phyloP scores from a whole-genome alignment of 2,888 invertebrate genomes.

The Disparrhopalites patrizii region DNA sequence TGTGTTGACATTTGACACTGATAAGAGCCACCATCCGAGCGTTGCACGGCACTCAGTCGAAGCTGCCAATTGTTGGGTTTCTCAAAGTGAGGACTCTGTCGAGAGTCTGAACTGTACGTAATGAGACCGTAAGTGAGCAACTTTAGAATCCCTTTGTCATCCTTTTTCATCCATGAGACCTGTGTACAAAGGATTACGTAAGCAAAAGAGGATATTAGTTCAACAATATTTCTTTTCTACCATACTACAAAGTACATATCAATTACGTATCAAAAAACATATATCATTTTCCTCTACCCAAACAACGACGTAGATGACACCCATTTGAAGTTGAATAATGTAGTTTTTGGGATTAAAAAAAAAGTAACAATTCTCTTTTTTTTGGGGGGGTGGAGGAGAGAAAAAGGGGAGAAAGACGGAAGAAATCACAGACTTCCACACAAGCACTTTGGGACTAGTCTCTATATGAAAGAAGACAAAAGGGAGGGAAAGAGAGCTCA shows the following conservation, averaged over 20 bases:
- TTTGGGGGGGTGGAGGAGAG: background rate
- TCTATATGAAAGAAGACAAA: background rate
- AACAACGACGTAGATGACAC: background rate
- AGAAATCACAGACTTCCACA: no score
- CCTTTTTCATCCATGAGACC: slow-evolving; percentile 52
- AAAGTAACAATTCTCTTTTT: no score
- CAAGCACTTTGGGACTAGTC: slow-evolving; percentile 7
- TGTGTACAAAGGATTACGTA: slow-evolving; percentile 36
- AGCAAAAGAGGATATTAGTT: background rate
- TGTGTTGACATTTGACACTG: slow-evolving; percentile 50
- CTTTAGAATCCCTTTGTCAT: slow-evolving; percentile 50
- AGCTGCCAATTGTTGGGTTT: slow-evolving; percentile 52
- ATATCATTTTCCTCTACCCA: no score
- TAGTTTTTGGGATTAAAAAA: no score
- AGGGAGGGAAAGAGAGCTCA: background rate
- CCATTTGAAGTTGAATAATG: background rate
- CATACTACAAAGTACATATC: background rate
- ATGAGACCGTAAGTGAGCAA: slow-evolving; percentile 51
- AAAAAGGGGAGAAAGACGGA: background rate
- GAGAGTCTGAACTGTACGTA: slow-evolving; percentile 51
- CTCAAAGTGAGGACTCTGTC: slow-evolving; percentile 50
- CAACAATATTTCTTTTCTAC: background rate
- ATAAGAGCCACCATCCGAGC: slow-evolving; percentile 50
- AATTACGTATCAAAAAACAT: background rate
- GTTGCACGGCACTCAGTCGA: slow-evolving; percentile 50